Evolutionary conservation across 2,888 invertebrate species (phyloP).

Genomic region (Xanthia togata): DNA sequence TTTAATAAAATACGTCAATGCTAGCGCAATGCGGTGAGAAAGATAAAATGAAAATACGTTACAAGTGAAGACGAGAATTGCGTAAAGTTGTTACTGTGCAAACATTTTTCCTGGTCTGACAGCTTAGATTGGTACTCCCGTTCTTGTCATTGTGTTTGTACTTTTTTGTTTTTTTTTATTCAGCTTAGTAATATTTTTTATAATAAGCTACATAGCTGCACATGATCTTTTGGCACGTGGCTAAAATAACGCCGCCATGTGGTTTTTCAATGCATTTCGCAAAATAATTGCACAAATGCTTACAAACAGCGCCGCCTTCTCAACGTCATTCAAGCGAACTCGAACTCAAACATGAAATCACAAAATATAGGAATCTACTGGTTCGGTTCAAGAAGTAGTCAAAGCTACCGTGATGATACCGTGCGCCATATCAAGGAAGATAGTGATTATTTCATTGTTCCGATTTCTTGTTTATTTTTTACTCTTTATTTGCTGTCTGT

Average conservation of each 20-base stretch:
- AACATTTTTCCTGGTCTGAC: conserved; percentile 75
- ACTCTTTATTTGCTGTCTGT: neutral
- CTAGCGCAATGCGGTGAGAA: conserved; percentile 67
- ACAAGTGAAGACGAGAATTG: conserved; percentile 75
- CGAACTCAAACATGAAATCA: too few relatives aligned
- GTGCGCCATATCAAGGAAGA: neutral
- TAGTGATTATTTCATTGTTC: neutral
- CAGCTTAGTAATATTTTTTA: neutral
- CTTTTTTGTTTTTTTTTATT: neutral
- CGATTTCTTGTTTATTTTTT: neutral
- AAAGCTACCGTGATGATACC: neutral
- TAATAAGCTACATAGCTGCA: too few relatives aligned
- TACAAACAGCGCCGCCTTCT: too few relatives aligned
- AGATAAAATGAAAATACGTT: conserved; percentile 77
- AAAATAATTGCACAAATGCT: too few relatives aligned
- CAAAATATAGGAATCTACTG: neutral
- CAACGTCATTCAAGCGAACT: too few relatives aligned
- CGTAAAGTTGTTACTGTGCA: conserved; percentile 75
- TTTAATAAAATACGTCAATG: conserved; percentile 59
- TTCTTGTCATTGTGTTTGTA: conserved; percentile 23
- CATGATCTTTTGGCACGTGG: too few relatives aligned
- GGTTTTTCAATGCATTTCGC: too few relatives aligned
- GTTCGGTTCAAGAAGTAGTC: neutral
- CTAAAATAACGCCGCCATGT: too few relatives aligned
- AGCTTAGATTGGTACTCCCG: conserved; percentile 39